These are phyloP conservation scores for Panthera tigris DNA, from an alignment of 2,113 vertebrate genomes.

Conservation along the genomic window DNA sequence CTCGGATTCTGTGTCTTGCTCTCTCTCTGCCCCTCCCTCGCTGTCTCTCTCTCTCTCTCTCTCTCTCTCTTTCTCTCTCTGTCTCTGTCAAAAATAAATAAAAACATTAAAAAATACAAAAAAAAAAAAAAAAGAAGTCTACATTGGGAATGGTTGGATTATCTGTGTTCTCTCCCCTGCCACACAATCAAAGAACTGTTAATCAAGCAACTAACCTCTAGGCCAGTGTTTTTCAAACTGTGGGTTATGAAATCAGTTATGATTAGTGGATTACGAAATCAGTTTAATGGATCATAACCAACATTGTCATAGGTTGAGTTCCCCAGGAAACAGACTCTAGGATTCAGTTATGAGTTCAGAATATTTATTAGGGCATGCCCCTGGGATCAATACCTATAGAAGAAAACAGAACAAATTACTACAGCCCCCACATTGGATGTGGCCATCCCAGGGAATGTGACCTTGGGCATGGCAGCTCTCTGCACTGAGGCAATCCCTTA, in stretches of 20 bases:
- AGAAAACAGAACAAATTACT: background rate
- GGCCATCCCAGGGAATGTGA: background rate
- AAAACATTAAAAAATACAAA: no score
- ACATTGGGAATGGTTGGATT: background rate
- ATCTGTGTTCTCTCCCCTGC: background rate
- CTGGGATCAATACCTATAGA: background rate
- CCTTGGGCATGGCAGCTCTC: background rate
- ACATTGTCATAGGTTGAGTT: background rate
- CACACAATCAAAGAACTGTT: background rate
- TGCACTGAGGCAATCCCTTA: background rate
- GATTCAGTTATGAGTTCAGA: background rate
- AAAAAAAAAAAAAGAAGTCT: background rate
- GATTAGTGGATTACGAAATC: constrained; percentile 28
- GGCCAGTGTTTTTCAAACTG: constrained; percentile 2
- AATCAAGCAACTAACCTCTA: background rate
- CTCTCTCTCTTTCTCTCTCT: no score
- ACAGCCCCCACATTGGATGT: no score
- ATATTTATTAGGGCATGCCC: background rate
- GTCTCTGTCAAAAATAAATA: no score
- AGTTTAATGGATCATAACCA: constrained; percentile 29
- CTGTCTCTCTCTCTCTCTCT: no score
- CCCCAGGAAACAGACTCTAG: background rate
- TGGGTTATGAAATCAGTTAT: constrained; percentile 45
- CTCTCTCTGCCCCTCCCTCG: no score
- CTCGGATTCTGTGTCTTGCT: no score